Percentiles rank a stretch among this genome's conserved stretches.
These are phyloP conservation scores for Dermolepida albohirtum DNA, from an alignment of 2,888 invertebrate genomes.

Conservation along the genomic window DNA sequence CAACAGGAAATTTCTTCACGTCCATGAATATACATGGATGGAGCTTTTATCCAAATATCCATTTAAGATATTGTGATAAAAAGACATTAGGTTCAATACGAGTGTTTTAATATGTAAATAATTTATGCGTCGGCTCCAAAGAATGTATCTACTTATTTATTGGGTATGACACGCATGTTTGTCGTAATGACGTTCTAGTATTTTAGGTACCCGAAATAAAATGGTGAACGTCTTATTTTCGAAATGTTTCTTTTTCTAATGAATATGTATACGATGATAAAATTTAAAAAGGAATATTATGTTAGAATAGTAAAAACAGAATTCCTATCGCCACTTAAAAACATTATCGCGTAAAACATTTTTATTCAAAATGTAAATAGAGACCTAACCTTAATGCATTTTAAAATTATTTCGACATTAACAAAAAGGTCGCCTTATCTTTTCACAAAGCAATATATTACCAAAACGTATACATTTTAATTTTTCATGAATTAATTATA, in stretches of 20 bases:
- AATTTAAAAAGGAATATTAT: constrained; percentile 5
- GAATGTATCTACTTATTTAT: constrained; percentile 1
- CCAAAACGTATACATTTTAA: no score
- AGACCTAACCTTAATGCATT: no score
- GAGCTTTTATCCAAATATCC: constrained; percentile 38
- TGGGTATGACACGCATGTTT: background rate
- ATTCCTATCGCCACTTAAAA: background rate
- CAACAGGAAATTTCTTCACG: constrained; percentile 45
- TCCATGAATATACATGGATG: constrained; percentile 42
- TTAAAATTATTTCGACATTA: no score
- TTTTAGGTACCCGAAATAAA: background rate
- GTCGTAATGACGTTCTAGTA: background rate
- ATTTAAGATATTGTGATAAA: constrained; percentile 33
- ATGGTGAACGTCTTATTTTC: constrained; percentile 7
- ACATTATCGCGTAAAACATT: background rate
- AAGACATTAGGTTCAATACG: constrained; percentile 19
- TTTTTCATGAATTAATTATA: no score
- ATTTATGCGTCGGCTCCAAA: background rate
- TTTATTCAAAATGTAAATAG: background rate
- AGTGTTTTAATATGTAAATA: constrained; percentile 16
- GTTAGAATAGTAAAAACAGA: background rate
- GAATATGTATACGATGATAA: constrained; percentile 3
- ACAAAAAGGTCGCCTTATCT: no score
- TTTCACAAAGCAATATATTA: no score
- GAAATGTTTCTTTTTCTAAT: constrained; percentile 8